Evolutionary conservation across 2,797 vertebrate genomes (phyloP).

Genomic region (Acanthopagrus latus): DNA sequence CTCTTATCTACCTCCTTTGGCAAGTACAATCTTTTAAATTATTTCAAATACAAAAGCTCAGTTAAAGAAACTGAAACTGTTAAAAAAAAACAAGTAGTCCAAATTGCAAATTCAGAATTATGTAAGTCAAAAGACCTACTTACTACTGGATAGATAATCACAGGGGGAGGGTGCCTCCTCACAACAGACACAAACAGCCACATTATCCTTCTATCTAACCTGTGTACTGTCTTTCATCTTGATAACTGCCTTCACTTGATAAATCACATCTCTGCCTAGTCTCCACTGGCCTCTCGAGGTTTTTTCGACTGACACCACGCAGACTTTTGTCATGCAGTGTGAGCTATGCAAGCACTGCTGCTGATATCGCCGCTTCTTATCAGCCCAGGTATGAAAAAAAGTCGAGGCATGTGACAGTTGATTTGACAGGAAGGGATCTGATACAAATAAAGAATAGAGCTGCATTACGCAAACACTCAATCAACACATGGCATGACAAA

Average conservation of each 20-base stretch:
- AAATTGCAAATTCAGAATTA: slow-evolving; percentile 33
- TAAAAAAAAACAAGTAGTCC: slow-evolving; percentile 1
- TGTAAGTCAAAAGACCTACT: slow-evolving; percentile 5
- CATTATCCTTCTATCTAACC: slow-evolving; percentile 38
- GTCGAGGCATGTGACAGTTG: slow-evolving; percentile 71
- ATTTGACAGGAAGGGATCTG: slow-evolving; percentile 77
- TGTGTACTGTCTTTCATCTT: slow-evolving; percentile 27
- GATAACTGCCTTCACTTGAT: slow-evolving; percentile 51
- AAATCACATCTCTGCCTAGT: slow-evolving; percentile 60
- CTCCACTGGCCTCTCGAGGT: slow-evolving; percentile 38
- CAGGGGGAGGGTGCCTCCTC: slow-evolving; percentile 17
- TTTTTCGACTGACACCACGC: slow-evolving; percentile 53
- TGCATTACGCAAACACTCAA: slow-evolving; percentile 58
- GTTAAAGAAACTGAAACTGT: slow-evolving; percentile 3
- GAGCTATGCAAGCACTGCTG: slow-evolving; percentile 67
- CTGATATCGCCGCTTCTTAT: slow-evolving; percentile 67
- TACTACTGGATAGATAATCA: slow-evolving; percentile 20
- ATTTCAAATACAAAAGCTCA: neutral
- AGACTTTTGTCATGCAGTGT: slow-evolving; percentile 59
- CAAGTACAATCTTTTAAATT: slow-evolving; percentile 25
- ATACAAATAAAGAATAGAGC: slow-evolving; percentile 75
- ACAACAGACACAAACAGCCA: slow-evolving; percentile 36
- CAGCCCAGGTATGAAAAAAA: slow-evolving; percentile 72
- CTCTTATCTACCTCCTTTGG: neutral
- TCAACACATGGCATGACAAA: slow-evolving; percentile 55